Evolutionary conservation across 2,888 invertebrate species (phyloP).

Genomic region (Leptinotarsa rubiginosa): DNA sequence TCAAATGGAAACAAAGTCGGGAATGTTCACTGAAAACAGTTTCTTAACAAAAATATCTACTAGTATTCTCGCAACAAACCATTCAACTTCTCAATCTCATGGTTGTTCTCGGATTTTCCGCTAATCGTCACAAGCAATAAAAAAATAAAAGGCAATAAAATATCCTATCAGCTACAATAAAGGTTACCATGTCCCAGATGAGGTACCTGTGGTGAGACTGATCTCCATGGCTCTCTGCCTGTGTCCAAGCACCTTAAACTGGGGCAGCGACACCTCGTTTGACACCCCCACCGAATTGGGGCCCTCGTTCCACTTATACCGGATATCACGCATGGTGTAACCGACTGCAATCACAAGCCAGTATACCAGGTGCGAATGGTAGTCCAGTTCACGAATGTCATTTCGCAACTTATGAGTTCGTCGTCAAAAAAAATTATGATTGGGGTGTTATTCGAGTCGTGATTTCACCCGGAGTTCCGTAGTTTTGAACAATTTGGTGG

Average conservation of each 20-base stretch:
- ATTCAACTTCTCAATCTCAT: background rate
- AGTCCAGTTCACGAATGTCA: background rate
- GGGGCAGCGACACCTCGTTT: conserved; percentile 95
- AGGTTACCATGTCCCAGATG: conserved; percentile 52
- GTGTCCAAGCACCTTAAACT: conserved; percentile 98
- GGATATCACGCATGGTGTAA: conserved; percentile 98
- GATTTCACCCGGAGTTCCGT: too few relatives aligned
- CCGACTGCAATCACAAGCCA: conserved; percentile 82
- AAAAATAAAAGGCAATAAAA: background rate
- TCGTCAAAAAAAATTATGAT: background rate
- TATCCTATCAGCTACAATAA: conserved; percentile 27
- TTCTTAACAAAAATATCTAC: background rate
- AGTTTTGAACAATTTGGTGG: too few relatives aligned
- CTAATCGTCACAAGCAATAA: background rate
- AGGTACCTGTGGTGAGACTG: conserved; percentile 95
- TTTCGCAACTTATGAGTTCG: background rate
- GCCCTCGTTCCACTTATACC: conserved; percentile 97
- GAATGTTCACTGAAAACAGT: too few relatives aligned
- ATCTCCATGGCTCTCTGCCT: conserved; percentile 96
- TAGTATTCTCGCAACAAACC: background rate
- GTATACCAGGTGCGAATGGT: conserved; percentile 56
- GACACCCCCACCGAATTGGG: conserved; percentile 95
- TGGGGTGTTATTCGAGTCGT: too few relatives aligned
- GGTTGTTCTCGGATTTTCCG: background rate
- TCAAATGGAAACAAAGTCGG: too few relatives aligned